These are phyloP conservation scores for Tetramorium parvispinum DNA, from an alignment of 1,140 invertebrate species.

Conservation along the genomic window DNA sequence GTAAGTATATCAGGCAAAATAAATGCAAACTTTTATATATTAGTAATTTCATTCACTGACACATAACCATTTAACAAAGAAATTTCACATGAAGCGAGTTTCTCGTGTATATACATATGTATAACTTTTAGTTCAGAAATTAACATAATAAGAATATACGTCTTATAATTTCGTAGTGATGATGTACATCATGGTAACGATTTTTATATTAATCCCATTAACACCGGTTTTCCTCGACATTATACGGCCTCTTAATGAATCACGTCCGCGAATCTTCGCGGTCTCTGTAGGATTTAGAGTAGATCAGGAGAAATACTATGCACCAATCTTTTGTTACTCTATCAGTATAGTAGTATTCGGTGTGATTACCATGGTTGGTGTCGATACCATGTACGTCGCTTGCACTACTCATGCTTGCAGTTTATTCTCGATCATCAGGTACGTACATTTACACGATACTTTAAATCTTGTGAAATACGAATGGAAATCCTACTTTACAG, in stretches of 20 bases:
- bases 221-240: neutral
- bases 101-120: neutral
- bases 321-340: neutral
- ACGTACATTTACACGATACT: neutral
- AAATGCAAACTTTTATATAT: no score
- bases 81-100: neutral
- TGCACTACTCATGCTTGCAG: slow-evolving; percentile 3
- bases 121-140: neutral
- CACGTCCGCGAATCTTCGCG: neutral
- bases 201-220: neutral
- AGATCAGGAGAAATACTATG: neutral
- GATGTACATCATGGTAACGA: neutral
- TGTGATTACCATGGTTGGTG: neutral
- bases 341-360: neutral
- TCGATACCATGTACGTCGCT: neutral
- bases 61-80: no score
- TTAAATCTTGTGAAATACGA: neutral
- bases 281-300: neutral
- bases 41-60: no score
- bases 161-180: neutral
- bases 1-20: no score
- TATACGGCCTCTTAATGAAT: neutral
- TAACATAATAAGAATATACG: neutral
- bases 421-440: slow-evolving; percentile 8
- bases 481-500: neutral